Conservation (phyloP, 37 sponge, comb jelly and placozoan genomes). For the Chondrosia reniformis region DNA sequence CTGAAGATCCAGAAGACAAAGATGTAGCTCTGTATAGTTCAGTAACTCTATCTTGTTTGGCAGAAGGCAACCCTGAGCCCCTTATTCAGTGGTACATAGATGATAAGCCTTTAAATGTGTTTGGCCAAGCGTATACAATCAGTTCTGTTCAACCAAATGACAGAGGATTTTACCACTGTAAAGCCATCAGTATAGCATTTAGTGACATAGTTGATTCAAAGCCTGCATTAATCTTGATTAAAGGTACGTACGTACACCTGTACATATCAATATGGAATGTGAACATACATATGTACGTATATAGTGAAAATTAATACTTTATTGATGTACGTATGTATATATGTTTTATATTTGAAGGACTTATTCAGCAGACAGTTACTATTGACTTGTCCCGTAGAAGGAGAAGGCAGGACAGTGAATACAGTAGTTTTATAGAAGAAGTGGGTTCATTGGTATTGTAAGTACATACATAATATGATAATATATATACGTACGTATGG, state of each 20-base stretch:
- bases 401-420: too few species aligned
- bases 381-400: too few species aligned
- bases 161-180: conserved; percentile 20
- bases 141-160: neutral
- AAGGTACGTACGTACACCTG: neutral
- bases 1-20: neutral
- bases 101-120: neutral
- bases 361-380: too few species aligned
- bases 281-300: neutral
- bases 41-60: conserved; percentile 5
- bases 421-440: too few species aligned
- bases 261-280: too few species aligned
- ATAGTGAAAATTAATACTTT: too few species aligned
- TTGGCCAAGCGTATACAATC: neutral
- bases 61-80: conserved; percentile 11
- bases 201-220: neutral
- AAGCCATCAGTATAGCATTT: neutral
- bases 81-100: conserved; percentile 16
- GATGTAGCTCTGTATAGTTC: neutral
- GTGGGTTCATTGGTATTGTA: too few species aligned
- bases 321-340: too few species aligned
- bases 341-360: too few species aligned
- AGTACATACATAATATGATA: too few species aligned
- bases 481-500: too few species aligned
- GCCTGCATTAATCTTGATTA: neutral